Conservation (phyloP, 1,140 invertebrate species). For the Venustaconcha ellipsiformis region DNA sequence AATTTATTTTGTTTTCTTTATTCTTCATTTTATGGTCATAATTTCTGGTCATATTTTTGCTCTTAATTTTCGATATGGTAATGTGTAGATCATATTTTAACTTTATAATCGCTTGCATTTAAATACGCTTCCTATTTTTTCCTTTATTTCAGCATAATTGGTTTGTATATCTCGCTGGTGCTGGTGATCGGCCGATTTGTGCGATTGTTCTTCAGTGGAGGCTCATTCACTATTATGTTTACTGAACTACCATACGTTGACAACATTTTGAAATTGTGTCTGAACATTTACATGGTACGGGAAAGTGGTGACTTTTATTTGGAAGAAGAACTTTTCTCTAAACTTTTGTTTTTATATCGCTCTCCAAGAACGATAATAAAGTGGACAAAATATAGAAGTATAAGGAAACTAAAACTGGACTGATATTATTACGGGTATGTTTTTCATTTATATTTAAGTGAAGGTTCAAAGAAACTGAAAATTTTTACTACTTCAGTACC, state of each 20-base stretch:
- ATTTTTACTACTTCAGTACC: too few species aligned
- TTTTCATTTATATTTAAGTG: too few species aligned
- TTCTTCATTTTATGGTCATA: too few species aligned
- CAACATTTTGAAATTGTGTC: constrained; percentile 87
- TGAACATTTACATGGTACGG: constrained; percentile 96
- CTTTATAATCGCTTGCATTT: too few species aligned
- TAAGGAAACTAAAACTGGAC: too few species aligned
- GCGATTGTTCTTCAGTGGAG: constrained; percentile 83
- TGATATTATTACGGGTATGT: too few species aligned
- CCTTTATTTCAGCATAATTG: constrained; percentile 85
- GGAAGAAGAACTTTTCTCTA: constrained; percentile 98
- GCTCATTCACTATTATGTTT: constrained; percentile 95
- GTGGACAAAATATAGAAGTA: constrained; percentile 75
- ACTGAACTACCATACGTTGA: constrained; percentile 97
- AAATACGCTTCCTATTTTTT: neutral
- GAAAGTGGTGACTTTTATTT: constrained; percentile 95
- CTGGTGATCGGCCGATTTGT: constrained; percentile 89
- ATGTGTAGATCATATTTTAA: too few species aligned
- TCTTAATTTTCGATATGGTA: too few species aligned
- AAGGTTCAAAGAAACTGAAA: too few species aligned
- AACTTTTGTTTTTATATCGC: constrained; percentile 97
- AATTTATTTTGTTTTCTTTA: too few species aligned
- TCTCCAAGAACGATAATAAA: constrained; percentile 98
- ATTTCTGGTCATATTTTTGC: too few species aligned
- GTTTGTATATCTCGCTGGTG: constrained; percentile 96